These are phyloP conservation scores for Aphidius gifuensis DNA, from an alignment of 1,140 invertebrate species.

Conservation along the genomic window DNA sequence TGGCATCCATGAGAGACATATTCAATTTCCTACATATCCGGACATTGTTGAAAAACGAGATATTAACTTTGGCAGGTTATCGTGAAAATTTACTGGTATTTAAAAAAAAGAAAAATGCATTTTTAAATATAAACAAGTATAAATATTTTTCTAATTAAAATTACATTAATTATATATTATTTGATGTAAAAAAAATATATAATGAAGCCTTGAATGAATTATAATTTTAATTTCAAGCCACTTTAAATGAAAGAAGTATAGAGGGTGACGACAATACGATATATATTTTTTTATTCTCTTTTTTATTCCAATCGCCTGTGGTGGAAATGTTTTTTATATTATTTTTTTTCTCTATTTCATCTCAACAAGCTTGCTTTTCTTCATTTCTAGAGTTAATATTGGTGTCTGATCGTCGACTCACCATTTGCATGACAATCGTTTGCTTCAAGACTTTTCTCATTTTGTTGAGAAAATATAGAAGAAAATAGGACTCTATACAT, in stretches of 20 bases:
- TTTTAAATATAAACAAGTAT: too few relatives aligned
- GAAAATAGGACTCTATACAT: constrained; percentile 28
- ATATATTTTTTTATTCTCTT: constrained; percentile 9
- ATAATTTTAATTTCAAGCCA: background rate
- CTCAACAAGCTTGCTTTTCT: constrained; percentile 9
- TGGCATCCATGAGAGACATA: constrained; percentile 33
- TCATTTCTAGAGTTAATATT: constrained; percentile 43
- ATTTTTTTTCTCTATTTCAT: constrained; percentile 22
- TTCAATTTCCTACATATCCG: constrained; percentile 46
- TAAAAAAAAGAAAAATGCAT: too few relatives aligned
- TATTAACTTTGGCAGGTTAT: too few relatives aligned
- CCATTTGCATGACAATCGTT: constrained; percentile 50
- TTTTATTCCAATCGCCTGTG: constrained; percentile 18
- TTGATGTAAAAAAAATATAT: too few relatives aligned
- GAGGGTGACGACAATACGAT: background rate
- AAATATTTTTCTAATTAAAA: background rate
- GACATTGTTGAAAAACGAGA: background rate
- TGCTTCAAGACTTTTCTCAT: background rate
- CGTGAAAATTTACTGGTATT: too few relatives aligned
- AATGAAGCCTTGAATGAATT: constrained; percentile 2
- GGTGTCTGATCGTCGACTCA: constrained; percentile 33
- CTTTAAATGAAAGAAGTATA: background rate
- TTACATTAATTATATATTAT: background rate
- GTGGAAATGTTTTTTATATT: constrained; percentile 12
- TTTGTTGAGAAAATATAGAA: constrained; percentile 15